These are phyloP conservation scores for Drosophila pallidifrons DNA, from an alignment of 1,140 invertebrate genomes.

Conservation along the genomic window DNA sequence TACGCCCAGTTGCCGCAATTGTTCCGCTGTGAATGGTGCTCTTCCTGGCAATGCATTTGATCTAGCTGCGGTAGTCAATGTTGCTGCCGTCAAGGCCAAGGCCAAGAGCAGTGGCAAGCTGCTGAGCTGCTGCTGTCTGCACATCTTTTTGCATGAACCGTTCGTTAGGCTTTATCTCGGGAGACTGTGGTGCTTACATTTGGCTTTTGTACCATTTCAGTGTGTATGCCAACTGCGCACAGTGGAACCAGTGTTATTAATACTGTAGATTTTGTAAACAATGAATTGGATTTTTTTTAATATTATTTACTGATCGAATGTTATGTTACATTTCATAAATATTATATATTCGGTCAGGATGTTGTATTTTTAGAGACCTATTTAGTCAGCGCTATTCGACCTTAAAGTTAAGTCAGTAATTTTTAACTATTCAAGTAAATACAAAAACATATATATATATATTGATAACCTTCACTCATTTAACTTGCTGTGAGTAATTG, in stretches of 20 bases:
- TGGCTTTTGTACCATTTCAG: constrained; percentile 30
- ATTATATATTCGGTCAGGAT: no score
- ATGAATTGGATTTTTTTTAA: no score
- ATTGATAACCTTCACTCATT: no score
- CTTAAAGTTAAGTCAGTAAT: no score
- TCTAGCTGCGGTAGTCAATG: neutral
- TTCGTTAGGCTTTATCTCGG: constrained; percentile 42
- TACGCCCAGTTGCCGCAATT: constrained; percentile 48
- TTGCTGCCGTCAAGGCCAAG: constrained; percentile 12
- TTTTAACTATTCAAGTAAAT: no score
- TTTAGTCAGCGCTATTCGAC: no score
- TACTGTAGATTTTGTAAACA: neutral
- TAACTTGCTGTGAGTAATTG: no score
- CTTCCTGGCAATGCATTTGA: neutral
- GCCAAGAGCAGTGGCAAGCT: constrained; percentile 24
- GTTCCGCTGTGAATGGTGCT: constrained; percentile 21
- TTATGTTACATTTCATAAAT: no score
- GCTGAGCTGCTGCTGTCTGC: constrained; percentile 16
- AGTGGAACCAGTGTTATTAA: constrained; percentile 26
- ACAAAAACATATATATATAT: no score
- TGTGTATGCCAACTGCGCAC: constrained; percentile 39
- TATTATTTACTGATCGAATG: no score
- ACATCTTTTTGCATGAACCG: constrained; percentile 26
- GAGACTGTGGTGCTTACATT: constrained; percentile 36
- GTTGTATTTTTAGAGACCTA: no score